Evolutionary conservation across 2,888 invertebrate genomes (phyloP), one percentile per base, ranked within the genome.

Genomic region (Apamea monoglypha): DNA sequence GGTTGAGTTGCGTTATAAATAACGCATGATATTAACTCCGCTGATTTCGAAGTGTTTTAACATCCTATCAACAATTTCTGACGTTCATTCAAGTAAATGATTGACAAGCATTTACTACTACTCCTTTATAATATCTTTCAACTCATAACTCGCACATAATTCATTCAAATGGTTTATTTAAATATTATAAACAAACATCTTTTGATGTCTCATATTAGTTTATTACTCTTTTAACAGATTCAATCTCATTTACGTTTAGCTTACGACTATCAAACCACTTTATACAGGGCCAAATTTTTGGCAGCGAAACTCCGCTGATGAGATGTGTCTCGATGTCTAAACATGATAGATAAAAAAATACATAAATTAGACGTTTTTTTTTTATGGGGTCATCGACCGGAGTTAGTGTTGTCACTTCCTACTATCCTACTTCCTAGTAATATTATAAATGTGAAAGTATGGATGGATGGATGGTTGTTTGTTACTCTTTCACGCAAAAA

Each of bases 121-220:
- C 25, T 74, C 44, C n/a, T 75, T 44, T 68, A 32, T 12, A 32
- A 50, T 16, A 64, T 73, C 50, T 69, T 73, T 83, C 40, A 63
- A 72, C 8, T 73, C 40, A 73, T 82, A 73, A 69, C 40, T 59
- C 63, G 0, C 8, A 47, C 21, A 50, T 61, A 29, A 80, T 67
- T 67, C 14, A 77, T 74, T 80, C 56, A 36, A 21, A 66, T 67
- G 16, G 59, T 71, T 63, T 56, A 50, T 74, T 66, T n/a, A 59
- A 59, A 69, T 47, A 59, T 50, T n/a, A 36, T 81, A 81, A 74
- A 67, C 67, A 77, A 44, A 74, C 21, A 44, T 47, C 14, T n/a
- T 84, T 85, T 77, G 74, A 85, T 81, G 67, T 74, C 56, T 63
- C 14, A 32, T 32, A 68, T 36, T 68, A 81, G 29, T 29, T 74